Base-by-base conservation (phyloP, 2,797 vertebrate genomes). In the Peromyscus eremicus region DNA sequence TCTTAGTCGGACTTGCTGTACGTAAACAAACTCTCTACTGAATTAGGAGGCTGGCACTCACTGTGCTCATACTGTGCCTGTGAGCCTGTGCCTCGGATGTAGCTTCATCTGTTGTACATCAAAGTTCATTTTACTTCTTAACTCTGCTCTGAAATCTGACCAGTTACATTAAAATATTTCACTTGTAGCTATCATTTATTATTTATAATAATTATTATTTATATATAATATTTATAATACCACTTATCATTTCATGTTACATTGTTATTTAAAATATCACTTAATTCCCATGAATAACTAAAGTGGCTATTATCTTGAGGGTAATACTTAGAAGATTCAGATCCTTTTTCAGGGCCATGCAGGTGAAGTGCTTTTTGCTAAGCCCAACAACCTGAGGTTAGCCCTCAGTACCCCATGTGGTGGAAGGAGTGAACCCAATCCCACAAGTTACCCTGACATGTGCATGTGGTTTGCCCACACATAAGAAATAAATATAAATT, bases 221-320 rank as follows among this genome's bases (percentile, higher is more conserved):
- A 71, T 5, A 83, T n/a, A 6, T 79, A 40, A 71, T n/a, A n/a
- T n/a, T n/a, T n/a, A n/a, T 80, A 92, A 81, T 17, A 71, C 60
- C 57, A 76, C 21, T 97, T 55, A 81, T 96, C 32, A 92, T 93
- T 96, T 95, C 10, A 27, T 75, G 43, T 43, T 89, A 46, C 94
- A 34, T 96, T 96, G 7, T 83, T 92, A 32, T 92, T 43, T 91
- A 92, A 88, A 76, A 57, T 91, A n/a, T 83, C 19, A 60, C 55
- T 92, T 82, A 92, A 84, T 77, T 96, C 52, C 40, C 60, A 92
- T 19, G 40, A n/a, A 75, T 96, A 91, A 86, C 49, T 96, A 55
- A 96, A 70, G n/a, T 80, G 40, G 9, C 2, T 94, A 29, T 82
- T 93, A 91, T 80, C 52, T 66, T 76, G 29, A 93, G 14, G 16